Evolutionary conservation across 2,797 vertebrate species (phyloP).

Genomic region (Pseudochirops corinnae): DNA sequence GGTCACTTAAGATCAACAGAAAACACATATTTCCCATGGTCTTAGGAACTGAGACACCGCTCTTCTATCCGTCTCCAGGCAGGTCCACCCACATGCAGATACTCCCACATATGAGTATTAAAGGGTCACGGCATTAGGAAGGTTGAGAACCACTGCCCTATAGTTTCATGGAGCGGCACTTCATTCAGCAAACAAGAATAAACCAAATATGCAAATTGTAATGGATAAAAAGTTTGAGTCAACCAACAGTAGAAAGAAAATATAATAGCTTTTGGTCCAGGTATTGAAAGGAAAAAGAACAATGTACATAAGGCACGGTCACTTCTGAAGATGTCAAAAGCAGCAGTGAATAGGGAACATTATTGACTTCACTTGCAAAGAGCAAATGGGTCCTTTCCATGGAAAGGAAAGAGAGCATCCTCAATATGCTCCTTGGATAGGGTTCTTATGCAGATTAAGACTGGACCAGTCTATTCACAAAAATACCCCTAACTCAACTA

Average conservation of each 20-base stretch:
- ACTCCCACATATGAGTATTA: no score
- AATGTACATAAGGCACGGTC: background rate
- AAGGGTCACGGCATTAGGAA: no score
- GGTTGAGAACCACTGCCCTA: no score
- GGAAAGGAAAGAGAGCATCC: constrained; percentile 1
- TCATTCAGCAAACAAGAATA: background rate
- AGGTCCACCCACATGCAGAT: no score
- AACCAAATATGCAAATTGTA: background rate
- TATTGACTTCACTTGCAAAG: constrained; percentile 15
- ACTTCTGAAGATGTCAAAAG: background rate
- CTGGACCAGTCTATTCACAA: background rate
- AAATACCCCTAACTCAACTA: background rate
- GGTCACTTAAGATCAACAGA: no score
- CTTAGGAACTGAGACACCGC: no score
- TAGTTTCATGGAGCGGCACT: background rate
- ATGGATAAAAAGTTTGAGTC: background rate
- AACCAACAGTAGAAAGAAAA: background rate
- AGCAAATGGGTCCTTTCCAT: background rate
- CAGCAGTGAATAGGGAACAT: background rate
- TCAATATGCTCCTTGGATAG: background rate
- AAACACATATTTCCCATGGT: no score
- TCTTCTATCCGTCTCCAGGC: no score
- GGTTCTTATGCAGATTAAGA: background rate
- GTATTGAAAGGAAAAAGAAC: background rate
- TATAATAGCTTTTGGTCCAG: background rate